Conservation (phyloP, 1,140 invertebrate species). For the Brachionus asplanchnoidis region DNA sequence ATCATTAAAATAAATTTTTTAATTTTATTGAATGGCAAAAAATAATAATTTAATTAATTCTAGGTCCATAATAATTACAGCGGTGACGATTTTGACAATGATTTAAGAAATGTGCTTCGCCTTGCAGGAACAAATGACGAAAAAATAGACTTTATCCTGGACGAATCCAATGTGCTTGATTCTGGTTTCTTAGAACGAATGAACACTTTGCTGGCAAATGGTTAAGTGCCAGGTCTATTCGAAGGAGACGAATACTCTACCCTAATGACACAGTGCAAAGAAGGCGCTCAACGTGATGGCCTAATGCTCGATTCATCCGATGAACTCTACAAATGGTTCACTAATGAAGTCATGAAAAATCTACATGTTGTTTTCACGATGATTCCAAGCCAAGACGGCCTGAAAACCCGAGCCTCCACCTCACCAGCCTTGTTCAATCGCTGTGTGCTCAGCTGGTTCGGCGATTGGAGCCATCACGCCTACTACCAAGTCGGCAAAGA, state of each 20-base stretch:
- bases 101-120: slow-evolving; percentile 82
- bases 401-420: slow-evolving; percentile 94
- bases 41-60: background rate
- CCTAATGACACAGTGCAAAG: slow-evolving; percentile 98
- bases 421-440: slow-evolving; percentile 98
- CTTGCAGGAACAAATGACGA: slow-evolving; percentile 94
- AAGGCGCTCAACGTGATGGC: slow-evolving; percentile 93
- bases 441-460: slow-evolving; percentile 99
- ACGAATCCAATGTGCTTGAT: slow-evolving; percentile 97
- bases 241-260: slow-evolving; percentile 91
- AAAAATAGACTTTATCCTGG: slow-evolving; percentile 97
- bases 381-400: slow-evolving; percentile 95
- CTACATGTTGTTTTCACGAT: slow-evolving; percentile 99
- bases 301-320: slow-evolving; percentile 96
- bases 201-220: slow-evolving; percentile 97
- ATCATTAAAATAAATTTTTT: background rate
- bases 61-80: slow-evolving; percentile 97
- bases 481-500: slow-evolving; percentile 77
- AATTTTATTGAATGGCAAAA: too few species aligned
- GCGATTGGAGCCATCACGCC: slow-evolving; percentile 96
- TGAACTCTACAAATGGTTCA: slow-evolving; percentile 98
- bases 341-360: slow-evolving; percentile 84
- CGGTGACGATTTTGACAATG: slow-evolving; percentile 96
- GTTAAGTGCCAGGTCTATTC: slow-evolving; percentile 68
- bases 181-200: slow-evolving; percentile 96